Evolutionary conservation across 2,113 vertebrate genomes (phyloP), one percentile per base, ranked within the genome.

Genomic region (Cyprinodon variegatus): DNA sequence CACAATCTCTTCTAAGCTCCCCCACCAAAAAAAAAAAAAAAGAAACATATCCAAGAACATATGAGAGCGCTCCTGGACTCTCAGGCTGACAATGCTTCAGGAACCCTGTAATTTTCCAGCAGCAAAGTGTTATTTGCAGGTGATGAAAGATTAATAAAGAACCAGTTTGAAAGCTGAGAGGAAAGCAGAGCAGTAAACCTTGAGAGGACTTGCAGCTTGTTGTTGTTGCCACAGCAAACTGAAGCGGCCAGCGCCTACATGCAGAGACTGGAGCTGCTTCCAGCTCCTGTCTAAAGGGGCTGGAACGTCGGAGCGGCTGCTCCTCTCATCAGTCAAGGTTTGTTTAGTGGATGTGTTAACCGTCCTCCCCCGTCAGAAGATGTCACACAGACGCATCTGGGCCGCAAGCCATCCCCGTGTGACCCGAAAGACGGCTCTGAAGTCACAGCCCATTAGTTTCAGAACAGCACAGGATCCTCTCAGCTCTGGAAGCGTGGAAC

Each of bases 111-210:
- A 65, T 48, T 64, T 59, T 72, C n/a, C 29, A 22, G 62, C 84
- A 76, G 59, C 78, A 70, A 63, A 29, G 40, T 14, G 45, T 61
- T 53, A 80, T 81, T 40, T 62, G 65, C 60, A 65, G 68, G 70
- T 57, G 69, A 76, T 79, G 72, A 74, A 80, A 79, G 77, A 36
- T 67, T 40, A 76, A 87, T 83, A 66, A 76, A 70, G 64, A 82
- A 71, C 43, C 61, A 48, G 73, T 76, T 73, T 75, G 41, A 61
- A 29, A 43, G 70, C 20, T 48, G 61, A 61, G 68, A 64, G 62
- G n/a, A 62, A 46, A 82, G 36, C 29, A 59, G 63, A 68, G 69
- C 65, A 74, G 79, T 78, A 39, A 72, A 40, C 67, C 61, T 45
- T 53, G 74, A 66, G 74, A 72, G 39, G 43, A 68, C 61, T 41